Base-by-base conservation (phyloP, 2,888 invertebrate species). In the Acleris emargana region DNA sequence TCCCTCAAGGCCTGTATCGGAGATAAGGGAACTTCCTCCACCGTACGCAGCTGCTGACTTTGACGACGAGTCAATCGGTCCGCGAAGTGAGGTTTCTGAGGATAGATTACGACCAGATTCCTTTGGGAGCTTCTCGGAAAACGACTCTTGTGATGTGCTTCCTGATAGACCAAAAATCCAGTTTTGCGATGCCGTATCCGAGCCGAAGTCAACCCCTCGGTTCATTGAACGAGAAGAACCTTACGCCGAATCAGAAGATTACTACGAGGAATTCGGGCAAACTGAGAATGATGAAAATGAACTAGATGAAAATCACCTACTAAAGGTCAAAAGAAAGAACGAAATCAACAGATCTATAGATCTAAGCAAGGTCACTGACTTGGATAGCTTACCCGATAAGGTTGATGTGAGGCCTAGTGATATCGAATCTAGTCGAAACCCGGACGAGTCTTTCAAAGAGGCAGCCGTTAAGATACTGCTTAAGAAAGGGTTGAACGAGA, bases 21-120 rank as follows among this genome's bases (percentile, higher is more conserved):
- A 94, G 76, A 93, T 94, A 72, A 90, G 94, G 61, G 94, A 93
- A 72, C 84, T 94, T 20, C 93, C 93, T 45, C 93, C 93, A 64
- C 93, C 93, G 0, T 93, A 93, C 58, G 92, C 92, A 2, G 73
- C 91, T 17, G 92, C 91, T 2, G 92, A 92, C 69, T 92, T 89
- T 50, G 92, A 92, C 67, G 92, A 92, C 45, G 92, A 92, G 45
- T 91, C 92, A 0, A 86, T 91, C 11, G 91, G 88, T 17, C 92
- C 92, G 38, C 84, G 91, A 3, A 92, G 92, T 66, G 92, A 92
- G 79, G 78, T 89, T 2, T 92, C 92, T 11, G 92, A 92, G 76
- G 91, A 91, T 43, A 84, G 92, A 67, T 88, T 82, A 64, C 78
- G 92, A 51, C 92, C 92, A 42, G 91, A 91, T 71, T 92, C 92